Evolutionary conservation across 2,797 vertebrate species (phyloP).

Genomic region (Aphelocoma californica): DNA sequence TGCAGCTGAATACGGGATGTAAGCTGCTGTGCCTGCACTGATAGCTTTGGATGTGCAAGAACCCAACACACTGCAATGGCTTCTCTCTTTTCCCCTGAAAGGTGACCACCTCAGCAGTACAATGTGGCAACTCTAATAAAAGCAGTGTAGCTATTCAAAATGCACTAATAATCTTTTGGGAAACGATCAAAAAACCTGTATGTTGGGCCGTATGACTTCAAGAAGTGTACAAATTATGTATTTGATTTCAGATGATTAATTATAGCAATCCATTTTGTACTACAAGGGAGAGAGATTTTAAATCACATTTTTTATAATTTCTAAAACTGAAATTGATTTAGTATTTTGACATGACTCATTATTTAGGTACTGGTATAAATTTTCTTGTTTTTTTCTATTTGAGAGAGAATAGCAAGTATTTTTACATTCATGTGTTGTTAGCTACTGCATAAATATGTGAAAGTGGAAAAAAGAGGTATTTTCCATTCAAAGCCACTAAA

Average conservation of each 20-base stretch:
- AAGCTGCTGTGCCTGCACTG: not conserved
- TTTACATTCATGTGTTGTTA: not conserved
- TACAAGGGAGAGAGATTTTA: not conserved
- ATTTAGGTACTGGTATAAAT: not conserved
- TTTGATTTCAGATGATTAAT: conserved; percentile 20
- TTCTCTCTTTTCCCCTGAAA: not conserved
- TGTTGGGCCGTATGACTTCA: not conserved
- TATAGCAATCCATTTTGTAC: not conserved
- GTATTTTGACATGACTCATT: not conserved
- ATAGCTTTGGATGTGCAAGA: not conserved
- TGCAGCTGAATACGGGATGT: not conserved
- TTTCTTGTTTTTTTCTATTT: not conserved
- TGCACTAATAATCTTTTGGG: not conserved
- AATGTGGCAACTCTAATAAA: not conserved
- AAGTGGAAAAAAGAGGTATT: not conserved
- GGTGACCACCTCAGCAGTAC: not conserved
- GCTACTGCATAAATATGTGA: not conserved
- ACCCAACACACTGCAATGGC: not conserved
- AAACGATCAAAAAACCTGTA: not conserved
- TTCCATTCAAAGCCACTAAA: not conserved
- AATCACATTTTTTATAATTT: not conserved
- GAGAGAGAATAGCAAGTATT: not conserved
- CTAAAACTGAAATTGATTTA: conserved; percentile 1
- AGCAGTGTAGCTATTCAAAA: not conserved
- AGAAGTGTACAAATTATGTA: not conserved